A percentile compares a stretch with the other conserved stretches of the same genome.
These are phyloP conservation scores for Lysiphlebus fabarum DNA, from an alignment of 1,140 invertebrate species.

Conservation along the genomic window DNA sequence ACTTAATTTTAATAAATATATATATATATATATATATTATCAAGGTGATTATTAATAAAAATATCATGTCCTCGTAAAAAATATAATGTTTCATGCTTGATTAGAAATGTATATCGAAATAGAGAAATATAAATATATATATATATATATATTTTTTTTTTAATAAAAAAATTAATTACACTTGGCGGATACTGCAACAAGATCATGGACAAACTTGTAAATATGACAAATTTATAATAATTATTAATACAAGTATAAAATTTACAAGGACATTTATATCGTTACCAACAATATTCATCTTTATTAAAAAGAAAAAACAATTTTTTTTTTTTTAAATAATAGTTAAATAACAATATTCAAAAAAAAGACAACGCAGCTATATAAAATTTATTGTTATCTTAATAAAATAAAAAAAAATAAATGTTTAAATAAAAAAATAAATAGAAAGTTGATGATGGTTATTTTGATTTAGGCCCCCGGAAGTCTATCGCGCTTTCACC, in stretches of 20 bases:
- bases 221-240: constrained; percentile 5
- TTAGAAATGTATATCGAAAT: too few species aligned
- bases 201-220: constrained; percentile 12
- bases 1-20: too few species aligned
- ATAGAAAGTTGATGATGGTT: constrained; percentile 17
- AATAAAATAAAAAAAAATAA: neutral
- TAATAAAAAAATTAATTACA: too few species aligned
- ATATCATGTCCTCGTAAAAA: too few species aligned
- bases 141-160: too few species aligned
- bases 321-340: neutral
- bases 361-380: neutral
- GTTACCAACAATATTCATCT: neutral
- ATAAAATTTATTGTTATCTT: neutral
- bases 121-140: too few species aligned
- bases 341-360: neutral
- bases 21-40: too few species aligned
- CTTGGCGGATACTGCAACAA: constrained; percentile 12
- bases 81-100: too few species aligned
- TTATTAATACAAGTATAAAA: neutral
- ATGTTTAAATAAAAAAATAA: constrained; percentile 15
- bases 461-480: constrained; percentile 22
- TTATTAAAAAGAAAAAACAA: neutral
- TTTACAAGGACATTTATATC: neutral
- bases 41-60: too few species aligned
- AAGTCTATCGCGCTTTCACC: constrained; percentile 20